Base-by-base conservation (phyloP, 2,888 invertebrate species). In the Aspidiotus destructor region DNA sequence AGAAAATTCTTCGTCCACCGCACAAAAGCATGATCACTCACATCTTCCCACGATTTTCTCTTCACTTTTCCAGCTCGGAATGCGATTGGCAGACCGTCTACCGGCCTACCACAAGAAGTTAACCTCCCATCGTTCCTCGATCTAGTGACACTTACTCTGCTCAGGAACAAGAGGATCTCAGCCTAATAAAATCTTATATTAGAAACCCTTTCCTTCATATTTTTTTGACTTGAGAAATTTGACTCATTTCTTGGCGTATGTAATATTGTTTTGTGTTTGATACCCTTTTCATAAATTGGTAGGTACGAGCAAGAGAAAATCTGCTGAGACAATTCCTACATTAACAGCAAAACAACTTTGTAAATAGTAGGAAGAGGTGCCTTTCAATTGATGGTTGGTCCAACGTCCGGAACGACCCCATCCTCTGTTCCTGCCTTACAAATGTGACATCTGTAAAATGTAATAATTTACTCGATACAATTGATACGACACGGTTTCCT, bases 321-420 rank as follows among this genome's bases (percentile, higher is more conserved):
- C 48, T 48, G 48, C 48, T n/a, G 48, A 48, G 6, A 11, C 2
- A 6, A 13, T 11, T 48, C 48, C 48, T 48, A n/a, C 2, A 48
- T n/a, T 48, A 13, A 1, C 48, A 48, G n/a, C 48, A 48, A 48
- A 48, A 48, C 48, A 48, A 48, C 48, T 48, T 48, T 6, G n/a
- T 48, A n/a, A 48, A 48, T 48, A 6, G 48, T n/a, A 48, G n/a
- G 48, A 48, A 48, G n/a, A 6, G 2, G 10, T 48, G 48, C n/a
- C 48, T 48, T 48, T 48, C 48, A 48, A n/a, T 48, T 48, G 48
- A 48, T 48, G 48, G 48, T 48, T 48, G 48, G 48, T 48, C 48
- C 10, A 48, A 48, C n/a, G n/a, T n/a, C n/a, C n/a, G n/a, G n/a
- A n/a, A n/a, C n/a, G 48, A 48, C 28, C 28, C 28, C 28, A 48